Base-by-base conservation (phyloP, 2,113 vertebrate species). In the Platysternon megacephalum region DNA sequence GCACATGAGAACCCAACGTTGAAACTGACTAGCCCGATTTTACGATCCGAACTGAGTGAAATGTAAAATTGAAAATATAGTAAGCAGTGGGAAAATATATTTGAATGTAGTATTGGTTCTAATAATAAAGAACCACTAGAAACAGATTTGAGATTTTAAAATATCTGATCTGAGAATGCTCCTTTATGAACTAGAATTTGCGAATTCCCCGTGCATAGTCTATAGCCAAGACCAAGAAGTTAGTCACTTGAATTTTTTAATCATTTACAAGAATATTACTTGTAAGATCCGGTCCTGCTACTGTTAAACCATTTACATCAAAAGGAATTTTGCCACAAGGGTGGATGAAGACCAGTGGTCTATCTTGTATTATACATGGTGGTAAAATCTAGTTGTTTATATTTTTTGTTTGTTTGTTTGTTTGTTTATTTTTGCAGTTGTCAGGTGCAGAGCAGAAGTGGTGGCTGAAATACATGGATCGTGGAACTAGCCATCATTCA, bases 381-480 rank as follows among this genome's bases (percentile, higher is more conserved):
- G 93, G 24, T 94, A 85, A 94, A 93, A 84, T 81, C 21, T 5
- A 65, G 83, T 3, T 2, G 0, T 4, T 46, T 89, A 22, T 58
- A 56, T 89, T 88, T 52, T 52, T 52, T 52, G 3, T 52, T 52
- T 52, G 6, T 52, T 52, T 52, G 6, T 52, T 52, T 35, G 89
- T 96, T 90, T 35, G 93, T 91, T 95, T 96, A 93, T 35, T 92
- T 92, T 98, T 97, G 82, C 97, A 98, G 98, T 97, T 98, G 93
- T 97, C 98, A 35, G 84, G 46, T 85, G 95, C 90, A 0, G 97
- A 96, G 16, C 98, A 98, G 94, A 98, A 95, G 84, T 99, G 98
- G 98, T 99, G 98, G 98, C 56, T 98, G 93, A 98, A 98, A 97
- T 97, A 94, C 28, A 95, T 94, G 51, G 88, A 96, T 79, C 95